Evolutionary conservation across 1,140 invertebrate species (phyloP).

Genomic region (Tyrophagus putrescentiae): DNA sequence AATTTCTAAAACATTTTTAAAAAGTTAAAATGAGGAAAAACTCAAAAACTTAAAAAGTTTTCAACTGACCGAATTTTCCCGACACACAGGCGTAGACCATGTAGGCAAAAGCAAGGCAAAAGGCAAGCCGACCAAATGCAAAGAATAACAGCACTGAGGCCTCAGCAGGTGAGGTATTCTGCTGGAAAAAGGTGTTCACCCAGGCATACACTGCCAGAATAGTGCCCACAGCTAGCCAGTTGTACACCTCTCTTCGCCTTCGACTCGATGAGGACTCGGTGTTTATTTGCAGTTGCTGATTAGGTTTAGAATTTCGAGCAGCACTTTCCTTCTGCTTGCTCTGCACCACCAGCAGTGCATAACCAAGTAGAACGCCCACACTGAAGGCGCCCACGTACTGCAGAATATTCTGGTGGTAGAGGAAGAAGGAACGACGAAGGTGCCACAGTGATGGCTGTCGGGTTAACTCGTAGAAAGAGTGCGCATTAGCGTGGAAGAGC

Average conservation of each 20-base stretch:
- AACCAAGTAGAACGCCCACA: not conserved
- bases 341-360: not conserved
- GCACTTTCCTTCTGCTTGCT: too few species aligned
- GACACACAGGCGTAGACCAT: not conserved
- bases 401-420: conserved; percentile 11
- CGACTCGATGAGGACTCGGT: not conserved
- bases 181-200: conserved; percentile 7
- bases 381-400: conserved; percentile 6
- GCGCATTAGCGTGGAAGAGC: not conserved
- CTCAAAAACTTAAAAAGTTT: too few species aligned
- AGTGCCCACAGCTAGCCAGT: not conserved
- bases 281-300: too few species aligned
- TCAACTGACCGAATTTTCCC: not conserved
- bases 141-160: conserved; percentile 4
- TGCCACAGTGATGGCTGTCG: conserved; percentile 8
- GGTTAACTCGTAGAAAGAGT: conserved; percentile 3
- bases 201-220: not conserved
- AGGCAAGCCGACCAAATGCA: conserved; percentile 2
- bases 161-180: not conserved
- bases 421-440: conserved; percentile 1
- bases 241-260: not conserved
- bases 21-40: too few species aligned
- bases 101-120: not conserved
- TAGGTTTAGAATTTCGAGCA: too few species aligned
- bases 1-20: not conserved